Base-by-base conservation (phyloP, 2,888 invertebrate species). In the Lasiommata megera region DNA sequence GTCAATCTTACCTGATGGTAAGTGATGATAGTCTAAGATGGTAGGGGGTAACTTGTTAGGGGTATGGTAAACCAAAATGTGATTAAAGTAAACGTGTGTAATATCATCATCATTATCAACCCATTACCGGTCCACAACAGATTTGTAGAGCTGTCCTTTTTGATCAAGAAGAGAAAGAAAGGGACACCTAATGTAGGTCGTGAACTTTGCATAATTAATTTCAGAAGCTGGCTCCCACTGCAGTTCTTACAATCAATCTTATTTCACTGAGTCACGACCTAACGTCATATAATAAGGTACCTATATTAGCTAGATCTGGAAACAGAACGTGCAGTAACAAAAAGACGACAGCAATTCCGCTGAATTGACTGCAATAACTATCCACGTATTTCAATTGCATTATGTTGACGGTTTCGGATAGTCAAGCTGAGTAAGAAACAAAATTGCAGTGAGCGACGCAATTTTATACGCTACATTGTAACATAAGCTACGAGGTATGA, bases 211-310 rank as follows among this genome's bases (percentile, higher is more conserved):
- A 23, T 23, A 23, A 23, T 5, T 5, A 23, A 23, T n/a, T n/a
- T n/a, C n/a, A n/a, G n/a, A n/a, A n/a, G n/a, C n/a, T n/a, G n/a
- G n/a, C n/a, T n/a, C n/a, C n/a, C n/a, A n/a, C n/a, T n/a, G n/a
- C n/a, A n/a, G n/a, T n/a, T n/a, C n/a, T n/a, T 74, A 73, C 73
- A 64, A 69, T 71, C 62, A 76, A 75, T 73, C 73, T 78, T 74
- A 79, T 79, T 77, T 73, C 74, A 66, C 67, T 64, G 58, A 77
- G 79, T 81, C 81, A 82, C 83, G 81, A 81, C 73, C 78, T 76
- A 31, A 53, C 47, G 47, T 56, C 16, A 31, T 18, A 41, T 31
- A 31, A 17, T 50, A 34, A 50, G 31, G 16, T 29, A 38, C 23
- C 23, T 23, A 23, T n/a, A n/a, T 55, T 36, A 77, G 71, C 72